These are phyloP conservation scores for Heliconius hewitsoni DNA, from an alignment of 1,140 invertebrate genomes.

Conservation along the genomic window DNA sequence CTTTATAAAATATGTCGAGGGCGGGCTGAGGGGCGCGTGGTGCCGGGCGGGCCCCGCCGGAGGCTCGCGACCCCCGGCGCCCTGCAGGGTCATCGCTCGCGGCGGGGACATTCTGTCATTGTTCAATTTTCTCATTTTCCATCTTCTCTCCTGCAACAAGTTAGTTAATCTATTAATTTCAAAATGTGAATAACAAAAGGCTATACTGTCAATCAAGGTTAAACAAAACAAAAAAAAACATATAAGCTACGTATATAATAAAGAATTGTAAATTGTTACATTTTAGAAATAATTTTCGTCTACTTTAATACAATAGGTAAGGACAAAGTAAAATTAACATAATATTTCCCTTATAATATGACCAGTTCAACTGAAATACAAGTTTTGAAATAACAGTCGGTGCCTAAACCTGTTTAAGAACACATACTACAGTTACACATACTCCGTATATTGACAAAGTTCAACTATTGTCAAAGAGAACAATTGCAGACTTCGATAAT, in stretches of 20 bases:
- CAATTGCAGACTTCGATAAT: conserved; percentile 26
- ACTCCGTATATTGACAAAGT: conserved; percentile 30
- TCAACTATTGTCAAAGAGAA: conserved; percentile 26
- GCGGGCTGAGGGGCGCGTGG: conserved; percentile 46
- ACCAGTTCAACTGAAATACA: not conserved
- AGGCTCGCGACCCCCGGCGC: conserved; percentile 59
- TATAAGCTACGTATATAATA: not conserved
- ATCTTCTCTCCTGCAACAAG: conserved; percentile 71
- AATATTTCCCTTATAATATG: not conserved
- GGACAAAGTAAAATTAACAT: not conserved
- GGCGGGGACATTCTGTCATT: conserved; percentile 77
- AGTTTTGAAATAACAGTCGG: not conserved
- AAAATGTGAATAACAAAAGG: not conserved
- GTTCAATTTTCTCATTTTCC: conserved; percentile 73
- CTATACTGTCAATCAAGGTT: not conserved
- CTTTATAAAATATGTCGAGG: conserved; percentile 60
- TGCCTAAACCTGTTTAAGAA: conserved; percentile 2
- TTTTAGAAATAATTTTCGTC: not conserved
- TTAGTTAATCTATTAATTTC: not conserved
- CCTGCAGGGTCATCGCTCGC: conserved; percentile 70
- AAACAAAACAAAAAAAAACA: too few species aligned
- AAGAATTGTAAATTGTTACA: not conserved
- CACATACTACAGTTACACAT: conserved; percentile 4
- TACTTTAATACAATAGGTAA: not conserved
- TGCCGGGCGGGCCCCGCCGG: conserved; percentile 55